Percentiles rank a stretch among this genome's conserved stretches.
phyloP scores from a whole-genome alignment of 2,797 vertebrate genomes.

The Adrianichthys oophorus region DNA sequence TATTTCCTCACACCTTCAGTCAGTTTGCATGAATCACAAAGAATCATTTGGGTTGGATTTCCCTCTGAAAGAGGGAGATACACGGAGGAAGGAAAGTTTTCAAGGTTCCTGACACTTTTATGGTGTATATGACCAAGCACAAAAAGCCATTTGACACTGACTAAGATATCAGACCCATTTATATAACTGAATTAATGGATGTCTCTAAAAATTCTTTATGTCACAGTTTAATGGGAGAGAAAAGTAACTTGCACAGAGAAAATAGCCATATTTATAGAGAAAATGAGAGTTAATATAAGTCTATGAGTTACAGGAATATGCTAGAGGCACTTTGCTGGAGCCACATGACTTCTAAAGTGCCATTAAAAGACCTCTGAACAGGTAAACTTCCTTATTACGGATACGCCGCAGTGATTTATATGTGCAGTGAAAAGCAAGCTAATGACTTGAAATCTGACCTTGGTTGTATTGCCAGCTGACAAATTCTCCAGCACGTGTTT shows the following conservation, averaged over 20 bases:
- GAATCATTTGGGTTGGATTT: constrained; percentile 23
- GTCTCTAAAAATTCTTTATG: constrained; percentile 18
- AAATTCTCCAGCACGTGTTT: constrained; percentile 39
- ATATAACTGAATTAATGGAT: constrained; percentile 20
- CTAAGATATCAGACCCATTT: neutral
- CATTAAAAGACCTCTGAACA: constrained; percentile 69
- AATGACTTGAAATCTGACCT: constrained; percentile 69
- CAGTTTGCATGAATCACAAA: constrained; percentile 41
- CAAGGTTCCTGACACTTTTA: constrained; percentile 37
- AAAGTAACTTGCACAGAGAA: constrained; percentile 14
- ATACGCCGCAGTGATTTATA: constrained; percentile 69
- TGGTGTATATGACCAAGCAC: constrained; percentile 3
- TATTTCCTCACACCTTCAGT: constrained; percentile 39
- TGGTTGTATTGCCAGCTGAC: constrained; percentile 40
- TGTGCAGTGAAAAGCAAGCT: constrained; percentile 45
- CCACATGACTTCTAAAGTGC: constrained; percentile 69
- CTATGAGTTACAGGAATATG: constrained; percentile 72
- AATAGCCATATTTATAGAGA: constrained; percentile 44
- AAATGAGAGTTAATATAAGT: constrained; percentile 78
- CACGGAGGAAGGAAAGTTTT: constrained; percentile 40
- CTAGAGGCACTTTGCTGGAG: constrained; percentile 61
- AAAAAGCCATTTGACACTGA: neutral
- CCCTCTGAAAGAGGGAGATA: neutral
- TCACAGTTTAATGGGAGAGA: constrained; percentile 7
- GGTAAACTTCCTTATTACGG: constrained; percentile 78